phyloP scores from a whole-genome alignment of 2,797 vertebrate species.

The Sebastes diaconus region DNA sequence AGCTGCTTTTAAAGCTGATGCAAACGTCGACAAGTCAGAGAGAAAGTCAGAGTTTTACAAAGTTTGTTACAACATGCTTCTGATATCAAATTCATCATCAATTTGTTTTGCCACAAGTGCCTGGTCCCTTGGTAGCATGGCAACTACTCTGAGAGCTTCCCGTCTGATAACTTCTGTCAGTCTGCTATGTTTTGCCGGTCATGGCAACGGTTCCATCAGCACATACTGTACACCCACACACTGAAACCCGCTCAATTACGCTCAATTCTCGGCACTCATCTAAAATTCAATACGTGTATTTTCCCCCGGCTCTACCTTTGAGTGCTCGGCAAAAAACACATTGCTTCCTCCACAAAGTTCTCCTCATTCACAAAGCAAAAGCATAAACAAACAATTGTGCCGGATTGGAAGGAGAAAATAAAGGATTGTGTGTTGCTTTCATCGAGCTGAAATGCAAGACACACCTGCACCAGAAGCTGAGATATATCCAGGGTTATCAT shows the following conservation, averaged over 20 bases:
- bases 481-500: background rate
- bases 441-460: conserved; percentile 4
- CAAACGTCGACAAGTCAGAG: background rate
- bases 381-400: conserved; percentile 16
- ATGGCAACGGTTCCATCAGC: conserved; percentile 3
- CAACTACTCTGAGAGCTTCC: conserved; percentile 10
- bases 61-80: background rate
- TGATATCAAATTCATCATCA: background rate
- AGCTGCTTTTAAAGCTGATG: background rate
- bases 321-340: conserved; percentile 29
- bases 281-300: conserved; percentile 32
- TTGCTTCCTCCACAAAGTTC: background rate
- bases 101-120: background rate
- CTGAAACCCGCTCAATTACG: conserved; percentile 11
- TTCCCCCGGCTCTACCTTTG: conserved; percentile 1
- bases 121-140: background rate
- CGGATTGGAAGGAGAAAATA: background rate
- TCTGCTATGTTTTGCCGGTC: conserved; percentile 17
- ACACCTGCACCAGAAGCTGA: background rate
- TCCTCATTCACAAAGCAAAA: conserved; percentile 17
- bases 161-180: background rate
- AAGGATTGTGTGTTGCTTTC: background rate
- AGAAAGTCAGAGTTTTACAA: background rate
- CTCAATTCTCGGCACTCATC: conserved; percentile 18
- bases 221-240: conserved; percentile 26